Evolutionary conservation across 2,797 vertebrate genomes (phyloP).

Genomic region (Australoheros facetus): DNA sequence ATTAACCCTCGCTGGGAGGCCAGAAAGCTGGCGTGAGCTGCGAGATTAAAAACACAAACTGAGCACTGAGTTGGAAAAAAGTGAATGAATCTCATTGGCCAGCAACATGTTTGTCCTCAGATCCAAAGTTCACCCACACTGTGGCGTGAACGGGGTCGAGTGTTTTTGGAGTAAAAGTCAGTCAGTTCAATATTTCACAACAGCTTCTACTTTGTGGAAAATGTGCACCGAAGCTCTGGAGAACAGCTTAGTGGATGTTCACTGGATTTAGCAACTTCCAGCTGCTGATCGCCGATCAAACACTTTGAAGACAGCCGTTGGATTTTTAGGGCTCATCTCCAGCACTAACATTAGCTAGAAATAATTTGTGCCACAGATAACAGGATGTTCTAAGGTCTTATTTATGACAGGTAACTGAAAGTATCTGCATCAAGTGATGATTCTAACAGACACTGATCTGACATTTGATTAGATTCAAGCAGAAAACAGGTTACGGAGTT

Average conservation of each 20-base stretch:
- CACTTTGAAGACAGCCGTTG: background rate
- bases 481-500: background rate
- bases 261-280: background rate
- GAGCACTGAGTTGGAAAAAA: background rate
- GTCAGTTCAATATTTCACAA: background rate
- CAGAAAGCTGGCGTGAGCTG: background rate
- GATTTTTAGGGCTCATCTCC: background rate
- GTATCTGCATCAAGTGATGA: background rate
- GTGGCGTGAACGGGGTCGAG: rapidly evolving
- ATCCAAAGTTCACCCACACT: background rate
- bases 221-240: background rate
- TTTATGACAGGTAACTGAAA: background rate
- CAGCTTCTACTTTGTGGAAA: background rate
- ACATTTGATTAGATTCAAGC: background rate
- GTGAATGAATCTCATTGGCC: background rate
- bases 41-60: background rate
- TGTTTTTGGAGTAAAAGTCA: background rate
- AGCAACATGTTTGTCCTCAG: background rate
- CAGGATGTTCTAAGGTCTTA: background rate
- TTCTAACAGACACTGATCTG: background rate
- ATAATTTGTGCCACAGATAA: background rate
- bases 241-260: background rate
- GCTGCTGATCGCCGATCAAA: background rate
- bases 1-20: background rate
- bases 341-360: background rate